A percentile compares a stretch with the other conserved stretches of the same genome.
phyloP scores from a whole-genome alignment of 2,113 vertebrate genomes.

The Cromileptes altivelis region DNA sequence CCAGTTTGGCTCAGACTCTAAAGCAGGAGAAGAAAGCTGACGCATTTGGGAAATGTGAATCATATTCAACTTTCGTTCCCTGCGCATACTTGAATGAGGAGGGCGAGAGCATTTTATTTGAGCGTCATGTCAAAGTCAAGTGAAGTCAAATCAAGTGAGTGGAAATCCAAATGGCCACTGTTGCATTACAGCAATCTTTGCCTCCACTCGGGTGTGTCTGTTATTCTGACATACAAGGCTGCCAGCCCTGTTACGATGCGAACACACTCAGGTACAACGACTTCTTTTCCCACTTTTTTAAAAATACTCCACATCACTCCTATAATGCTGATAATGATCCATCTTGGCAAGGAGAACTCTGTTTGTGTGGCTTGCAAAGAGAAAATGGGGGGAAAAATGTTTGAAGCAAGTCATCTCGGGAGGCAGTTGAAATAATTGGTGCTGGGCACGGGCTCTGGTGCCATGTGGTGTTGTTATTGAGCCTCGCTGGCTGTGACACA shows the following conservation, averaged over 20 bases:
- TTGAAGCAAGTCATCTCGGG: slow-evolving; percentile 64
- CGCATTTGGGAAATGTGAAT: slow-evolving; percentile 1
- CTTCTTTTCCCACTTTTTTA: not conserved
- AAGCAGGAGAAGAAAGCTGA: not conserved
- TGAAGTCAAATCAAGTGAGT: slow-evolving; percentile 36
- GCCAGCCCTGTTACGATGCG: not conserved
- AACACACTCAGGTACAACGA: slow-evolving; percentile 1
- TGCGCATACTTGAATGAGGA: not conserved
- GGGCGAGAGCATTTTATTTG: slow-evolving; percentile 15
- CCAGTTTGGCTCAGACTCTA: not conserved
- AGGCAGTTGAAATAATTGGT: slow-evolving; percentile 74
- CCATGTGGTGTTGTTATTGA: slow-evolving; percentile 75
- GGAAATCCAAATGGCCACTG: slow-evolving; percentile 43
- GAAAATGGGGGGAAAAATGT: slow-evolving; percentile 11
- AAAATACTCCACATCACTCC: slow-evolving; percentile 47
- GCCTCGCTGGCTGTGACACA: slow-evolving; percentile 69
- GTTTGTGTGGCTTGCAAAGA: slow-evolving; percentile 47
- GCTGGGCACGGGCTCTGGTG: slow-evolving; percentile 62
- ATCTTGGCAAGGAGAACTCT: slow-evolving; percentile 38
- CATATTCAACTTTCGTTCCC: not conserved
- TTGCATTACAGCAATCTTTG: slow-evolving; percentile 39
- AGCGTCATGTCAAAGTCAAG: slow-evolving; percentile 49
- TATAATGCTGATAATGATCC: slow-evolving; percentile 59
- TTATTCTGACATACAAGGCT: slow-evolving; percentile 8
- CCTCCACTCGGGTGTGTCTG: not conserved